These are phyloP conservation scores for Myopa testacea DNA, from an alignment of 2,888 invertebrate genomes.

Conservation along the genomic window DNA sequence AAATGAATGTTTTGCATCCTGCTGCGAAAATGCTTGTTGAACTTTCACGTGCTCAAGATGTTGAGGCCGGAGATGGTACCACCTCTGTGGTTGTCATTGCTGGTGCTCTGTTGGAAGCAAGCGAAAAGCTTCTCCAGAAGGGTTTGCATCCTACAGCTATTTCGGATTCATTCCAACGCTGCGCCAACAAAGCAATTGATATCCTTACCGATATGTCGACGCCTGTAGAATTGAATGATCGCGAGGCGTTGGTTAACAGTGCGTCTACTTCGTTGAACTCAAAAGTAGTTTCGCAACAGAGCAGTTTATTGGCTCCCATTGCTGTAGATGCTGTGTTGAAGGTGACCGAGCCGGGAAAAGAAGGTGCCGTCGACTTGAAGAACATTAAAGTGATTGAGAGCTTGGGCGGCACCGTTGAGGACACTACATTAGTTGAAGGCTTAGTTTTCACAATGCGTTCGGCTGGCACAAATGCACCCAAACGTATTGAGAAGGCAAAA, in stretches of 20 bases:
- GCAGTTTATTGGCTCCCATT: slow-evolving; percentile 93
- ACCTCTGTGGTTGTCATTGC: slow-evolving; percentile 98
- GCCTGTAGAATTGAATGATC: slow-evolving; percentile 87
- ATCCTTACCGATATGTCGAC: slow-evolving; percentile 87
- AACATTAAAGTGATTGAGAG: slow-evolving; percentile 98
- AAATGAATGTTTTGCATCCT: slow-evolving; percentile 98
- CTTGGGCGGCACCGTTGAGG: slow-evolving; percentile 96
- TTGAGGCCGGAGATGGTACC: slow-evolving; percentile 99
- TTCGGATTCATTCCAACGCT: slow-evolving; percentile 94
- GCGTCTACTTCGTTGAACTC: slow-evolving; percentile 99
- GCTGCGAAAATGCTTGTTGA: slow-evolving; percentile 99
- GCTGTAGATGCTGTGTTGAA: slow-evolving; percentile 97
- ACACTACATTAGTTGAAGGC: slow-evolving; percentile 96
- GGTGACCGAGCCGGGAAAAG: slow-evolving; percentile 72
- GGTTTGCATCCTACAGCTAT: slow-evolving; percentile 98
- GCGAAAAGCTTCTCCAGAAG: slow-evolving; percentile 89
- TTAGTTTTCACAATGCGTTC: slow-evolving; percentile 92
- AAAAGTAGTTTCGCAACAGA: slow-evolving; percentile 98
- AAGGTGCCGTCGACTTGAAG: slow-evolving; percentile 86
- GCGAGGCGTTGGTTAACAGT: slow-evolving; percentile 88
- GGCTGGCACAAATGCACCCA: slow-evolving; percentile 91
- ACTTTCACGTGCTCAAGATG: slow-evolving; percentile 97
- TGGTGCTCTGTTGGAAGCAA: slow-evolving; percentile 94
- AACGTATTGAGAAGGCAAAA: slow-evolving; percentile 95
- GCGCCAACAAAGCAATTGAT: slow-evolving; percentile 67